Base-by-base conservation (phyloP, 2,888 invertebrate genomes). In the Amblyjoppa proteus region DNA sequence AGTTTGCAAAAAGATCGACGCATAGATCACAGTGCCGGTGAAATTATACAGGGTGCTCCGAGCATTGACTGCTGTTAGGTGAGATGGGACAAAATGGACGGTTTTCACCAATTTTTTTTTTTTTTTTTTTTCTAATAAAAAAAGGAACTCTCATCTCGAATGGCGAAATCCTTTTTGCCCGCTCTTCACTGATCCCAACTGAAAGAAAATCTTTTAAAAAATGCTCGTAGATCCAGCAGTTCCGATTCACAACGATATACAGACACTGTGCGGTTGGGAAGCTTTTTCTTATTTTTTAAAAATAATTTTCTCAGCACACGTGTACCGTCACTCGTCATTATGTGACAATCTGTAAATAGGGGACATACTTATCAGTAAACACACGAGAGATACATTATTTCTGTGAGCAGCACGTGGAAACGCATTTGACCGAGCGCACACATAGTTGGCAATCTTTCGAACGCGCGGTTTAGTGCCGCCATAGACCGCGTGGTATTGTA, bases 381-480 rank as follows among this genome's bases (percentile, higher is more conserved):
- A 56, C 53, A 61, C 58, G 28, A 45, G 58, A 25, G 34, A 76
- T 41, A 53, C 25, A 68, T 51, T 56, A 9, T 53, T 70, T 70
- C 56, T 70, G 58, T 9, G 45, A 31, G 64, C n/a, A 38, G 69
- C 69, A 61, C 70, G 69, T 78, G 45, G 51, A 70, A 79, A 71
- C 45, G 70, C 78, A 64, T 70, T 68, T 41, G 77, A 69, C 41
- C 58, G 45, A 25, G 20, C 25, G 28, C 45, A 25, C 28, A 45
- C 70, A 61, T 71, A 79, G 79, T 70, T 71, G 70, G 79, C 71
- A 64, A 79, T 79, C 70, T 70, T 78, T 78, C 45, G 61, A 75
- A 75, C 75, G 64, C 61, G 61, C 61, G 58, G 58, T 75, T 49
- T 25, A 25, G 13, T 11, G 45, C 49, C 25, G 64, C 25, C 13